Evolutionary conservation across 2,888 invertebrate genomes (phyloP).

Genomic region (Trachelus tabidus): DNA sequence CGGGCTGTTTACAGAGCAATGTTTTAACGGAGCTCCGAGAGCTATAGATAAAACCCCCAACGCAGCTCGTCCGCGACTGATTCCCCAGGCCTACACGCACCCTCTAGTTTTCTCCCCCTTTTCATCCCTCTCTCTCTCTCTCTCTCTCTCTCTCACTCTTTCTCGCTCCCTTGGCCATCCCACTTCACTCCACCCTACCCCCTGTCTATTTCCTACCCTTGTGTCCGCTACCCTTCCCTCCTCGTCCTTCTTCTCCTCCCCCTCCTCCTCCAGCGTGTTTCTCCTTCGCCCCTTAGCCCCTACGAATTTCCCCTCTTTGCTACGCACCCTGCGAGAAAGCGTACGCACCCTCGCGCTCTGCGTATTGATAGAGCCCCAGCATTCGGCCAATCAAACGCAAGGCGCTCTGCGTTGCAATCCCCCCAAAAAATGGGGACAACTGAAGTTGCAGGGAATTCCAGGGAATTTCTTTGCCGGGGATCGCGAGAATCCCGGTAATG

Average conservation of each 20-base stretch:
- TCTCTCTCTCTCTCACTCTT: conserved; percentile 19
- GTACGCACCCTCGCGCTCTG: conserved; percentile 50
- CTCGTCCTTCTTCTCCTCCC: conserved; percentile 33
- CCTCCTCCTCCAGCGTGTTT: conserved; percentile 31
- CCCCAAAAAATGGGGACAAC: conserved; percentile 1
- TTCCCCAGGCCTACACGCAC: conserved; percentile 65
- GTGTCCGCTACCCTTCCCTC: conserved; percentile 36
- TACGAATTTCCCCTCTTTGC: conserved; percentile 48
- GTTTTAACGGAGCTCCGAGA: conserved; percentile 40
- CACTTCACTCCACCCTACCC: conserved; percentile 27
- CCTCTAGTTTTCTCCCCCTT: conserved; percentile 61
- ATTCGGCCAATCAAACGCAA: conserved; percentile 58
- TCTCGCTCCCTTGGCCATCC: conserved; percentile 28
- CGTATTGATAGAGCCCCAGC: conserved; percentile 50
- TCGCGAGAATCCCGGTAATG: neutral
- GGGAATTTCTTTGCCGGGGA: neutral
- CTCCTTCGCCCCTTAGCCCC: conserved; percentile 45
- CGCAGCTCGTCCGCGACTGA: conserved; percentile 66
- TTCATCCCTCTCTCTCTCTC: conserved; percentile 45
- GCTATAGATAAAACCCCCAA: conserved; percentile 63
- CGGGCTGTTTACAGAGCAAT: conserved; percentile 14
- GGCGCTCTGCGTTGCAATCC: neutral
- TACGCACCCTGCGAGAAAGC: conserved; percentile 56
- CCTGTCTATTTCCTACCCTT: conserved; percentile 35
- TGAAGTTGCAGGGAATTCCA: neutral